Conservation (phyloP, 2,113 vertebrate species). For the Leucoraja erinaceus region DNA sequence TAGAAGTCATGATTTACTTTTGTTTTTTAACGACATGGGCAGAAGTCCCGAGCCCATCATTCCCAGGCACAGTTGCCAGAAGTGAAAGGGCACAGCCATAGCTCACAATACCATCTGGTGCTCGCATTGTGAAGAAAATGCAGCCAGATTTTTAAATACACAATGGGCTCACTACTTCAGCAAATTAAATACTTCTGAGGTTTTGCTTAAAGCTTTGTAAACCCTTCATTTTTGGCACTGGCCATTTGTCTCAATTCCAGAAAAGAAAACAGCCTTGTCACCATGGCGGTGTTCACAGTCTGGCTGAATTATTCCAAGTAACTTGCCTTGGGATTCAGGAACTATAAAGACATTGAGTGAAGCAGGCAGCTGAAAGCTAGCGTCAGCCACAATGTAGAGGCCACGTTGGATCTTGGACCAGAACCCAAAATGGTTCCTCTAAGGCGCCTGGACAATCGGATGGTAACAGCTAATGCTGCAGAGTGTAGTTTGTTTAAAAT, state of each 20-base stretch:
- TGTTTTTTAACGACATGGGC: not conserved
- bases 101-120: not conserved
- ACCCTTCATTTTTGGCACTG: conserved; percentile 3
- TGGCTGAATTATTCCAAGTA: not conserved
- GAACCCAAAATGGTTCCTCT: not conserved
- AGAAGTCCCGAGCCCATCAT: not conserved
- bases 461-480: not conserved
- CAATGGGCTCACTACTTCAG: not conserved
- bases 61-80: not conserved
- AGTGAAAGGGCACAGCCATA: not conserved
- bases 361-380: not conserved
- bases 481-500: not conserved
- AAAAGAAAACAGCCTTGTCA: not conserved
- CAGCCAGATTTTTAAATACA: not conserved
- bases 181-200: not conserved
- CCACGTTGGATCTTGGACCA: not conserved
- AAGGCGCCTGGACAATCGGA: not conserved
- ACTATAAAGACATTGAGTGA: conserved; percentile 1
- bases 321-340: not conserved
- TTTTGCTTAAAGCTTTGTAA: not conserved
- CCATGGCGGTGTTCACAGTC: not conserved
- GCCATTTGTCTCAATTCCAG: conserved; percentile 10
- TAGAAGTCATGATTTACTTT: not conserved
- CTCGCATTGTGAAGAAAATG: not conserved
- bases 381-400: not conserved